Base-by-base conservation (phyloP, 1,140 invertebrate species). In the Matsumurasca onukii region DNA sequence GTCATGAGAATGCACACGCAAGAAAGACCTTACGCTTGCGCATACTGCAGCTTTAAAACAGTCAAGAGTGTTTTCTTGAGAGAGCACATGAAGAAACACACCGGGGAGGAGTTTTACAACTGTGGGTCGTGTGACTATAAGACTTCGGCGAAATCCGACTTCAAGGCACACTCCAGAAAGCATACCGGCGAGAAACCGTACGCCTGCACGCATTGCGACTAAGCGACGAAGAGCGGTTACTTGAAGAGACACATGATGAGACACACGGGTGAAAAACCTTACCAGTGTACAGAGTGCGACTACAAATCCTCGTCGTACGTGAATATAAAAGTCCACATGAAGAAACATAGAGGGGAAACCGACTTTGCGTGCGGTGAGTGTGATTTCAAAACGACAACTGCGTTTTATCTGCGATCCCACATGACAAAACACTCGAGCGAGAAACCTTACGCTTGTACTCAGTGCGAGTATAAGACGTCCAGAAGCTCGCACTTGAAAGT, bases 301-400 rank as follows among this genome's bases (percentile, higher is more conserved):
- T 99, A 98, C 80, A 94, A 95, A 2, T 99, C 99, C 82, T 97
- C 94, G 70, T 97, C 99, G 80, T 97, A 94, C 72, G 98, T 95
- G 57, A 99, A 99, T 82, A 86, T 99, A 67, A 98, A 99, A 78
- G 99, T 97, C 1, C 97, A 99, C 80, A 95, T 59, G 55, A 12
- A 55, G 25, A 64, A 31, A 2, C 82, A 83, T 30, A 75, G 76
- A 2, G 79, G 76, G 0, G 77, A 78, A 15, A 82, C 81, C 68
- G 82, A 81, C 0, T 80, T 78, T 57, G 77, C 77, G 15, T 84
- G 83, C 66, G 78, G 80, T 5, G 76, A 78, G 49, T 69, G 67
- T 29, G 55, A 25, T 9, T 45, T 63, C 5, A 63, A 49, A 22
- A 45, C 39, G n/a, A 29, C 34, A 3, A 25, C 31, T 49, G 64